Base-by-base conservation (phyloP, 1,140 invertebrate genomes). In the Lepidurus apus region DNA sequence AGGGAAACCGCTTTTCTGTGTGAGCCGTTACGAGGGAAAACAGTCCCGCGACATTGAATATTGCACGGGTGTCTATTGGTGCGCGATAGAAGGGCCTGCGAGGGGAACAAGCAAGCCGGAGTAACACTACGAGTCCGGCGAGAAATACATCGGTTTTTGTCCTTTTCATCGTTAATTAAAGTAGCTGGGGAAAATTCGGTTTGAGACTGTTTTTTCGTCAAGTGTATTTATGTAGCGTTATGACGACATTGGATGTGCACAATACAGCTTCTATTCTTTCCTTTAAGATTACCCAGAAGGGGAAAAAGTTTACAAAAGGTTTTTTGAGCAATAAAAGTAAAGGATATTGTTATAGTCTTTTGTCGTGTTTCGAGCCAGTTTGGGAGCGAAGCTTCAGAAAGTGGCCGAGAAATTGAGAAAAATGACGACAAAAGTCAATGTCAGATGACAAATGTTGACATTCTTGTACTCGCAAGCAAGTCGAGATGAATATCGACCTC, bases 371-470 rank as follows among this genome's bases (percentile, higher is more conserved):
- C 6, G 53, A 9, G 17, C 8, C 17, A 65, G 53, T 65, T 65
- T 65, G 53, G 53, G 6, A 17, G 13, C 10, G n/a, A 65, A n/a
- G 21, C 53, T 65, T 9, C 6, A 7, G 53, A 9, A n/a, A 7
- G 8, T 13, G 8, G 53, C 21, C 45, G 3, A 47, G 53, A n/a
- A 65, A 17, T n/a, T n/a, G 7, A n/a, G 53, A 65, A 13, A 9
- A 65, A 21, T 65, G 17, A 65, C 10, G 53, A 65, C 53, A 65
- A 65, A 9, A 13, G 53, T 65, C 53, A 65, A 9, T 65, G 53
- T 21, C 53, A 65, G 53, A 65, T 65, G 53, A 65, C 53, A 65
- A 65, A 65, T 65, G 53, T 65, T 65, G 53, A 65, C 53, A 65
- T 65, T 65, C 17, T 65, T 65, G 53, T 65, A 65, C 17, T 65